Base-by-base conservation (phyloP, 2,888 invertebrate genomes). In the Scrobipalpa costella region DNA sequence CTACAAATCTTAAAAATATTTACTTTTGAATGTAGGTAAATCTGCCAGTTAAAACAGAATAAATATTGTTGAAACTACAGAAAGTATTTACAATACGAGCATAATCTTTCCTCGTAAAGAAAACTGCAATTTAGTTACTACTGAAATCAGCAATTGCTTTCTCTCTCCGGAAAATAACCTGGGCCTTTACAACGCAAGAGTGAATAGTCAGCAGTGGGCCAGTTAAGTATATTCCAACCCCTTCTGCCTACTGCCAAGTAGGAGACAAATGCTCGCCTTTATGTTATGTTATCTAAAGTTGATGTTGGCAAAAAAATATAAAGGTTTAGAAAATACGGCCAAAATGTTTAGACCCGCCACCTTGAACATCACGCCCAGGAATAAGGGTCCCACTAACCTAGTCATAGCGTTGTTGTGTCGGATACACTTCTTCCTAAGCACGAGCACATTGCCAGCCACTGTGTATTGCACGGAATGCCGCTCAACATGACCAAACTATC, bases 401-500 rank as follows among this genome's bases (percentile, higher is more conserved):
- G 88, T 88, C 79, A 88, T 40, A 13, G 40, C 11, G 40, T 50
- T 7, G 6, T 49, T 49, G 8, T 49, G 13, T 27, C 55, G 33
- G 33, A n/a, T 27, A 33, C n/a, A 13, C 8, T 33, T 81, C 80
- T 79, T 82, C 74, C 84, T 90, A 86, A 83, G 79, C 70, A 88
- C 81, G 75, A 80, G 70, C 66, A 90, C 74, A 80, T 84, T 90
- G 64, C 85, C 86, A 68, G 87, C 83, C 74, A 91, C 88, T 69
- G 78, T 76, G 86, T 86, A 92, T 77, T 92, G 90, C 73, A 88
- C 81, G 66, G 90, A 83, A 75, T 90, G 90, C 77, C 71, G 86
- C 77, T 92, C 91, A n/a, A n/a, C n/a, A n/a, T n/a, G n/a, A n/a
- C n/a, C n/a, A n/a, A n/a, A n/a, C n/a, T n/a, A n/a, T n/a, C n/a